phyloP scores from a whole-genome alignment of 2,888 invertebrate species.

The Drosophila atroscutellata region DNA sequence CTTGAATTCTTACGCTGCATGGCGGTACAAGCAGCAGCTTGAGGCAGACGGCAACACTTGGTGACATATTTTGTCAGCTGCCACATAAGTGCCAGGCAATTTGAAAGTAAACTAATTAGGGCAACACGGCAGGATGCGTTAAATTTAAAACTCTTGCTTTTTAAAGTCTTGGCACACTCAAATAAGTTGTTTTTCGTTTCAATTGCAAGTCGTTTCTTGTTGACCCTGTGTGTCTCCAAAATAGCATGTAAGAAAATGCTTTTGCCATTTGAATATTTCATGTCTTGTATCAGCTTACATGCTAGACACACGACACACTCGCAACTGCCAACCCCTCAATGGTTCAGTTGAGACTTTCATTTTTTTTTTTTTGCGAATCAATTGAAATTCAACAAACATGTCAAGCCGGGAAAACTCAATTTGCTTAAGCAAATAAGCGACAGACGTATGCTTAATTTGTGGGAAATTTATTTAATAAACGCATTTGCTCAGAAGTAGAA shows the following conservation, averaged over 20 bases:
- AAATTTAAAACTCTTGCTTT: neutral
- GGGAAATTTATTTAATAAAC: conserved; percentile 48
- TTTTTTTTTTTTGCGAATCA: conserved; percentile 5
- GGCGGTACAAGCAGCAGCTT: conserved; percentile 12
- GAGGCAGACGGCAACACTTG: conserved; percentile 28
- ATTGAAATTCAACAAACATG: conserved; percentile 46
- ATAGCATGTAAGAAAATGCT: conserved; percentile 19
- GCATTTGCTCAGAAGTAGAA: neutral
- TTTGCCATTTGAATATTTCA: conserved; percentile 44
- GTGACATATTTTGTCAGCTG: conserved; percentile 52
- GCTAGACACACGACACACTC: conserved; percentile 17
- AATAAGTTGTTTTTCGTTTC: neutral
- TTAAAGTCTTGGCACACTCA: conserved; percentile 5
- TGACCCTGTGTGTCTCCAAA: conserved; percentile 3
- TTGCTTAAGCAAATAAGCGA: conserved; percentile 55
- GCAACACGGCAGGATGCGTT: conserved; percentile 23
- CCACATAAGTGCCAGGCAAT: conserved; percentile 46
- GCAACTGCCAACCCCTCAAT: conserved; percentile 4
- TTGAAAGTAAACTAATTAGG: conserved; percentile 63
- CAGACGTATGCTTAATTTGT: conserved; percentile 43
- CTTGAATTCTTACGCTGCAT: conserved; percentile 42
- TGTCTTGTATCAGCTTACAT: conserved; percentile 49
- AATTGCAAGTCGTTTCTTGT: neutral
- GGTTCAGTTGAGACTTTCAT: neutral
- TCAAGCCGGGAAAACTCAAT: conserved; percentile 52